Evolutionary conservation across 2,797 vertebrate species (phyloP), one percentile per base, ranked within the genome.

Genomic region (Chelonia mydas): DNA sequence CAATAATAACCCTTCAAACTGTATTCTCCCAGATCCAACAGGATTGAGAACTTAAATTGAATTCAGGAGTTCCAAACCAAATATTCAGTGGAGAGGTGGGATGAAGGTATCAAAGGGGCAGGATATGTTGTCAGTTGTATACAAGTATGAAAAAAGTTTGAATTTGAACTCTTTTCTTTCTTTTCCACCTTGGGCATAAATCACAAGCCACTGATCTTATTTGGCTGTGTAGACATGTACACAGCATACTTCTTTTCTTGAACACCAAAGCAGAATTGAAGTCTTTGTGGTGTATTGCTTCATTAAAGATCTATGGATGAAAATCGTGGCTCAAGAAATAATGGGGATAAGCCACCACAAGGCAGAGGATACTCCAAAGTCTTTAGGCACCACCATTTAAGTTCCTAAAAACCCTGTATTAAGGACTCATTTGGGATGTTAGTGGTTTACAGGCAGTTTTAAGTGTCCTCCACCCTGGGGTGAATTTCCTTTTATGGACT

Each of bases 61-160:
- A 87, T 89, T 11, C 77, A 47, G 81, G 83, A 41, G 51, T 92
- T 93, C 57, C 89, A 94, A 68, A 90, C 16, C 53, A 50, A 82
- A 53, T 55, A 81, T 83, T 83, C 54, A 78, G 7, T 31, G 57
- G 57, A 72, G 65, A 68, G 11, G 16, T 90, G 37, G 28, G 5
- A 86, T 21, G 84, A 94, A 90, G 19, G 33, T 87, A 17, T 33
- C 41, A 72, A 49, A 17, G 81, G 7, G 77, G 83, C 86, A 78
- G 49, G 79, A 95, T 94, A 41, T 88, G 28, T 7, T 7, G 50
- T 86, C 19, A 23, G 6, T 88, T 28, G 57, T 33, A 47, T 45
- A 25, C 5, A 45, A 76, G 23, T 33, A 45, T 12, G 72, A 25
- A 76, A 47, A 74, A 47, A 25, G 23, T 25, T 74, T 45, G 72